These are phyloP conservation scores for Oscheius sp. DNA, from an alignment of 2,888 invertebrate genomes.

Conservation along the genomic window DNA sequence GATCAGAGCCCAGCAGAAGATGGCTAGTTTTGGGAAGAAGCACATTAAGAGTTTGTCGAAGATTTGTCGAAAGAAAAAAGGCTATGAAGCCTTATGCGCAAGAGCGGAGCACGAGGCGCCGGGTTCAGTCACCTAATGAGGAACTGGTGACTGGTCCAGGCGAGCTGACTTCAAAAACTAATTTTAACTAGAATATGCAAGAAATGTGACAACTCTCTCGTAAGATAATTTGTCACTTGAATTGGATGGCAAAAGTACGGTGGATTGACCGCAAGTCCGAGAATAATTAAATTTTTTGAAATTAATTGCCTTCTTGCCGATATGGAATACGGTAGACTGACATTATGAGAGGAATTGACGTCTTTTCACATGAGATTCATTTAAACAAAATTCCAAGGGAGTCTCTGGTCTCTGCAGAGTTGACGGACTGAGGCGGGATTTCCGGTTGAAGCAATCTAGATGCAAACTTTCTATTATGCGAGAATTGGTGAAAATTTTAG, in stretches of 20 bases:
- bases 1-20: neutral
- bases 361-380: no score
- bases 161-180: constrained; percentile 8
- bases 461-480: no score
- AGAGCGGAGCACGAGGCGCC: neutral
- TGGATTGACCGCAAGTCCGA: neutral
- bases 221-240: constrained; percentile 8
- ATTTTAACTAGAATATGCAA: constrained; percentile 3
- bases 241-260: neutral
- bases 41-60: neutral
- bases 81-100: neutral
- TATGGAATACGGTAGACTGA: no score
- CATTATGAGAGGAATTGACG: no score
- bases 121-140: constrained; percentile 12
- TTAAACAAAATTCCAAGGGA: no score
- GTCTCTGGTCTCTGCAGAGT: no score
- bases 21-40: neutral
- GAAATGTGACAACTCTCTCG: constrained; percentile 12
- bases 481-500: no score
- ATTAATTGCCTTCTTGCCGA: no score
- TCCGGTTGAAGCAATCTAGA: no score
- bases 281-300: neutral
- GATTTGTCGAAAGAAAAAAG: neutral
- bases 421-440: no score
- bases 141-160: constrained; percentile 4